Evolutionary conservation across 1,140 invertebrate species (phyloP).

Genomic region (Drosophila tropicalis): DNA sequence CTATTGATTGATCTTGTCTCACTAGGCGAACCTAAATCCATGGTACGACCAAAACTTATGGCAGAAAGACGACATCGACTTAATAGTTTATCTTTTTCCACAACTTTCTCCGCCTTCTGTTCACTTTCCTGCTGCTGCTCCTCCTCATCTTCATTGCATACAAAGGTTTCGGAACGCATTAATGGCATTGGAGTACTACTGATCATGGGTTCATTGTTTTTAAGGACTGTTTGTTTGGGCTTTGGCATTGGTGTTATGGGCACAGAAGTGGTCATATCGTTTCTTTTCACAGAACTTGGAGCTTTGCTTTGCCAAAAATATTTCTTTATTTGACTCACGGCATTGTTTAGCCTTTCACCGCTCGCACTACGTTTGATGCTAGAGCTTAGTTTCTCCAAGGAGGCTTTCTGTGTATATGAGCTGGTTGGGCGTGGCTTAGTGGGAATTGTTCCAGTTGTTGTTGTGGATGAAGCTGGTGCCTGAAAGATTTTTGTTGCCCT

Average conservation of each 20-base stretch:
- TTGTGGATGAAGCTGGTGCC: slow-evolving; percentile 37
- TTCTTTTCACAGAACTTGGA: slow-evolving; percentile 18
- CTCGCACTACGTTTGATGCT: slow-evolving; percentile 72
- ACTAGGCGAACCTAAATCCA: slow-evolving; percentile 34
- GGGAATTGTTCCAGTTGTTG: not conserved
- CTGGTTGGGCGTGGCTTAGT: slow-evolving; percentile 51
- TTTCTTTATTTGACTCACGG: slow-evolving; percentile 57
- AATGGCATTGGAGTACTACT: slow-evolving; percentile 64
- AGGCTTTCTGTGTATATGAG: slow-evolving; percentile 44
- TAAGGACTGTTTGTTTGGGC: slow-evolving; percentile 26
- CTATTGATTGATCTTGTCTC: slow-evolving; percentile 7
- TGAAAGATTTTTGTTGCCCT: slow-evolving; percentile 65
- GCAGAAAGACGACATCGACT: slow-evolving; percentile 40
- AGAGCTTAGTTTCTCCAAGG: slow-evolving; percentile 51
- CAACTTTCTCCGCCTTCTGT: not conserved
- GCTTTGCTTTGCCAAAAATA: slow-evolving; percentile 53
- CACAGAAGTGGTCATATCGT: slow-evolving; percentile 55
- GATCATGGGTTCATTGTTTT: slow-evolving; percentile 31
- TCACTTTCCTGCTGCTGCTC: not conserved
- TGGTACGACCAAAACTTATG: slow-evolving; percentile 45
- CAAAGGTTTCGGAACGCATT: slow-evolving; percentile 76
- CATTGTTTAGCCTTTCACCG: slow-evolving; percentile 70
- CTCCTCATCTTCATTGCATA: slow-evolving; percentile 59
- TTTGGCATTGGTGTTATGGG: slow-evolving; percentile 58
- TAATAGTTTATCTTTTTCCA: slow-evolving; percentile 11